A percentile compares a stretch with the other conserved stretches of the same genome.
Conservation (phyloP, 2,888 invertebrate genomes). For the Drosophila melanosoma region DNA sequence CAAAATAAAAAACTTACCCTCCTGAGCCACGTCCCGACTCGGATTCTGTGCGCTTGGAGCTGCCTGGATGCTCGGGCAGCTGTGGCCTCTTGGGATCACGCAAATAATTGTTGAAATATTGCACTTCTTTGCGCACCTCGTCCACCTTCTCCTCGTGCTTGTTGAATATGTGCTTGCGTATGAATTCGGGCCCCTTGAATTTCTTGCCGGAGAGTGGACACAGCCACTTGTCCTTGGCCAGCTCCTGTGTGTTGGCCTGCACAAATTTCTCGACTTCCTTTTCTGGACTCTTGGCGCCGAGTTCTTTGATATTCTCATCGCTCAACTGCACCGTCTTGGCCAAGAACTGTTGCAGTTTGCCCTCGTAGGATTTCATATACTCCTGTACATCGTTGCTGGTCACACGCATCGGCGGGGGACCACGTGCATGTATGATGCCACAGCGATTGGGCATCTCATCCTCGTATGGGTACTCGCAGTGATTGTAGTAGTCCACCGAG, state of each 20-base stretch:
- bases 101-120: constrained; percentile 98
- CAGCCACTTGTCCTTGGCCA: constrained; percentile 99
- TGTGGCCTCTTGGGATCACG: constrained; percentile 97
- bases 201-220: constrained; percentile 99
- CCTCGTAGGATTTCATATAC: constrained; percentile 92
- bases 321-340: constrained; percentile 90
- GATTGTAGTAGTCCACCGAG: constrained; percentile 99
- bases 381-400: constrained; percentile 87
- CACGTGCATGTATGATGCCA: constrained; percentile 98
- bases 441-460: constrained; percentile 99
- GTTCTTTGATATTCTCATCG: constrained; percentile 92
- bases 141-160: constrained; percentile 98
- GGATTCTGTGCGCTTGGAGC: constrained; percentile 77
- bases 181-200: constrained; percentile 99
- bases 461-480: constrained; percentile 99
- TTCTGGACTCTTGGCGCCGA: constrained; percentile 91
- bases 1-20: constrained; percentile 45
- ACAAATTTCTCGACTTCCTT: constrained; percentile 94
- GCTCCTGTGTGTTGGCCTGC: constrained; percentile 97
- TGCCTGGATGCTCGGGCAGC: constrained; percentile 92
- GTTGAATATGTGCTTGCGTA: constrained; percentile 98
- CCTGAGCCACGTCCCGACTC: constrained; percentile 72
- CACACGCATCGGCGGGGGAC: constrained; percentile 93
- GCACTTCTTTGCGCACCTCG: constrained; percentile 98
- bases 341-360: constrained; percentile 95